A percentile compares a stretch with the other conserved stretches of the same genome.
phyloP scores from a whole-genome alignment of 2,888 invertebrate genomes.

The Tholera decimalis region DNA sequence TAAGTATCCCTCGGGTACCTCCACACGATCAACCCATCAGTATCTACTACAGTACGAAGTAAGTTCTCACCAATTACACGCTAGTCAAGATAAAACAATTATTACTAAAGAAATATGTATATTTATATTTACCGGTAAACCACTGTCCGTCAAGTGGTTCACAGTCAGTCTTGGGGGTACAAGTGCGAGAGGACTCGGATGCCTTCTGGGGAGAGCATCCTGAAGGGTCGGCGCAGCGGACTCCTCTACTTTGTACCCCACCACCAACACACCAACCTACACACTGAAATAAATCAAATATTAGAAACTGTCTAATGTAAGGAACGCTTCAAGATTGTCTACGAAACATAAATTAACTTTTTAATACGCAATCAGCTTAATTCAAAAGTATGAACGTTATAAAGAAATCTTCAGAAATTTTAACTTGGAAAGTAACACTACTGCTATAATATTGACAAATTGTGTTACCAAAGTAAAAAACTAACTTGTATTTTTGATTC shows the following conservation, averaged over 20 bases:
- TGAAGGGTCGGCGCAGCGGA: constrained; percentile 93
- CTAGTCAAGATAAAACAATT: neutral
- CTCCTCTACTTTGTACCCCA: constrained; percentile 94
- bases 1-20: too few species aligned
- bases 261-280: constrained; percentile 94
- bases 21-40: too few species aligned
- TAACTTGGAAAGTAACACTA: too few species aligned
- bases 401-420: too few species aligned
- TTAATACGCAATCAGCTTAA: too few species aligned
- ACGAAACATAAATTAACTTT: too few species aligned
- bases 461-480: too few species aligned
- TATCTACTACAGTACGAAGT: neutral
- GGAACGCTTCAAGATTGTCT: neutral
- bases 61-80: neutral
- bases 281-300: constrained; percentile 89
- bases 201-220: constrained; percentile 91
- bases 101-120: neutral
- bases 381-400: too few species aligned
- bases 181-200: constrained; percentile 92
- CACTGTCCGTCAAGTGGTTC: constrained; percentile 94
- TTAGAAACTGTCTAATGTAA: neutral
- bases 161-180: constrained; percentile 93
- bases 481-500: too few species aligned
- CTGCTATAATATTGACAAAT: too few species aligned
- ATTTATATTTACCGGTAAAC: constrained; percentile 93